phyloP scores from a whole-genome alignment of 2,797 vertebrate genomes.

The Glossophaga mutica region DNA sequence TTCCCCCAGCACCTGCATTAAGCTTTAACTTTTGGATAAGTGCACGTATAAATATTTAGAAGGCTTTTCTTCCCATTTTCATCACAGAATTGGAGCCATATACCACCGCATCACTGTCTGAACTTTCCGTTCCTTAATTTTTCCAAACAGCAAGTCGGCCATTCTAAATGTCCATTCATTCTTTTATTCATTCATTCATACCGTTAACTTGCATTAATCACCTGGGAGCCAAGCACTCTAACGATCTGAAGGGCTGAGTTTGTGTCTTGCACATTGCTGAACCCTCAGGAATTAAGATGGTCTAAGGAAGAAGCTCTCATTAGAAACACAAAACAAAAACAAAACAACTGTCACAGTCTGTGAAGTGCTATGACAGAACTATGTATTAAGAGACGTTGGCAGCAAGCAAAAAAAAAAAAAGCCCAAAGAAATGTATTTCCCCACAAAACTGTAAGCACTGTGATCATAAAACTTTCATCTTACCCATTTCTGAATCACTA shows the following conservation, averaged over 20 bases:
- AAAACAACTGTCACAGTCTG: no score
- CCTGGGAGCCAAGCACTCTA: not conserved
- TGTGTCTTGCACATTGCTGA: not conserved
- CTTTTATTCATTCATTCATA: not conserved
- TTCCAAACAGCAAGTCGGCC: not conserved
- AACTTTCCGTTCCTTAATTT: not conserved
- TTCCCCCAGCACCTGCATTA: not conserved
- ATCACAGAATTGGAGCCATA: not conserved
- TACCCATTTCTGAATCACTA: not conserved
- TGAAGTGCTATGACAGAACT: not conserved
- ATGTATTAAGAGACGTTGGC: not conserved
- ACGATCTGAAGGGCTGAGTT: not conserved
- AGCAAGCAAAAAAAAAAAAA: not conserved
- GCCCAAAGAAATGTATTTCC: not conserved
- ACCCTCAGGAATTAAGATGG: not conserved
- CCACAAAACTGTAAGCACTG: not conserved
- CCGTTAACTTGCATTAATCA: not conserved
- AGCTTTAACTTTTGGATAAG: not conserved
- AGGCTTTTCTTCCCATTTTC: not conserved
- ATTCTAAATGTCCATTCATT: not conserved
- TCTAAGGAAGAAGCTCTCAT: not conserved
- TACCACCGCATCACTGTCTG: not conserved
- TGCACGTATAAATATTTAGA: not conserved
- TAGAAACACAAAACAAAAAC: not conserved
- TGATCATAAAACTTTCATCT: not conserved